Percentiles rank a stretch among this genome's conserved stretches.
Evolutionary conservation across 2,797 vertebrate genomes (phyloP).

Genomic region (Pristis pectinata): DNA sequence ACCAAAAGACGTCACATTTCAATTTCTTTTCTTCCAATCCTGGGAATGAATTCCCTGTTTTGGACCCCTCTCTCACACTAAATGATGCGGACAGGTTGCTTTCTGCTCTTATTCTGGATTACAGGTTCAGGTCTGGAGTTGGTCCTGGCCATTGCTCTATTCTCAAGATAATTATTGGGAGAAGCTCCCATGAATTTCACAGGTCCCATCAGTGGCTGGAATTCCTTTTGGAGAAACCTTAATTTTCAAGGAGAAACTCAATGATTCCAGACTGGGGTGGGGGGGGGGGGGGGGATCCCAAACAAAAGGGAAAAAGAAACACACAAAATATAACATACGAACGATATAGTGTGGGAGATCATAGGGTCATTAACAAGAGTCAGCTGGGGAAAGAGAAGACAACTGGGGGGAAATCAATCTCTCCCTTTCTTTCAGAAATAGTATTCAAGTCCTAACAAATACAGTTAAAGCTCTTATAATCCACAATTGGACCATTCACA

Average conservation of each 20-base stretch:
- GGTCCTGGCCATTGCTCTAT: neutral
- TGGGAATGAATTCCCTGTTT: neutral
- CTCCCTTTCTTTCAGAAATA: neutral
- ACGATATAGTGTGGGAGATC: neutral
- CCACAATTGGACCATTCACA: no score
- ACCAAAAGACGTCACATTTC: neutral
- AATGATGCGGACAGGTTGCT: neutral
- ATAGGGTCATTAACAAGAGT: neutral
- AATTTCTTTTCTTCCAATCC: neutral
- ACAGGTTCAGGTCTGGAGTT: neutral
- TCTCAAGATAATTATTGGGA: neutral
- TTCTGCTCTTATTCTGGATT: neutral
- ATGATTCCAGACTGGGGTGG: neutral
- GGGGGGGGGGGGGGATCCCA: no score
- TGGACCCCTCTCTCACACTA: neutral
- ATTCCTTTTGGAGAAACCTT: neutral
- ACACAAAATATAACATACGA: neutral
- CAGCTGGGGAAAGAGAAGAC: neutral
- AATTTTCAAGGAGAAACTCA: neutral
- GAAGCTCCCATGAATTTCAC: neutral
- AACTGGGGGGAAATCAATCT: neutral
- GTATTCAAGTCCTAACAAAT: neutral
- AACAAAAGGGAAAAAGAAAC: neutral
- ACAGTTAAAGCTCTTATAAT: no score
- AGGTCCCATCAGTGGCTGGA: neutral